Base-by-base conservation (phyloP, 37 sponge, comb jelly and placozoan species). In the Sycon ciliatum region DNA sequence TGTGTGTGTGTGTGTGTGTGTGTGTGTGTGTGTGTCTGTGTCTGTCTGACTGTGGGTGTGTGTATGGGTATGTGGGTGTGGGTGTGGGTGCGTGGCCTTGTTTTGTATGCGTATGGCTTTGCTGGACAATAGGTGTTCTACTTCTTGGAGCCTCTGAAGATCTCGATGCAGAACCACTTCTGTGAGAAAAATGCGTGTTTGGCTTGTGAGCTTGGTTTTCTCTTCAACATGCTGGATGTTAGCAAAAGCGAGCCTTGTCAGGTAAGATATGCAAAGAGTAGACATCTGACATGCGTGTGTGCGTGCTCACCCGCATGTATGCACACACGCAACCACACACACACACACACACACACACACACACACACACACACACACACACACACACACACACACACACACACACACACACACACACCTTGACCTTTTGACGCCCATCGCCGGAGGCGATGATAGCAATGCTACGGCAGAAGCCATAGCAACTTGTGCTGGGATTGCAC, bases 151-250 rank as follows among this genome's bases (percentile, higher is more conserved):
- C 90, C 90, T 4, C 32, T 87, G 24, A 57, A 81, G 3, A 67
- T 69, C 9, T 73, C 79, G 6, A 57, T 93, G 31, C 73, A 74
- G 60, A 82, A 73, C 32, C 94, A 93, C 71, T 53, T 80, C 5
- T 93, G 94, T 69, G 36, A 61, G 18, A 82, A 74, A 52, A 84
- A 85, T 46, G 75, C 80, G 39, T 93, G 94, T 55, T 76, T 93
- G 32, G 66, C 94, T 29, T 93, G 94, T 78, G 86, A 88, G 62
- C 82, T 93, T 5, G 83, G 83, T 39, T 80, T 93, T 23, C 86
- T 93, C 58, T 93, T 85, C 55, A 65, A 74, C 24, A 87, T 85
- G 78, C 53, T 93, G 65, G 84, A 87, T 62, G 64, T 65, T 9
- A 67, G 87, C 1, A 71, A 70, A 0, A 80, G 81, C 30, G 71